phyloP scores from a whole-genome alignment of 2,888 invertebrate species.

The Leucozona laternaria region DNA sequence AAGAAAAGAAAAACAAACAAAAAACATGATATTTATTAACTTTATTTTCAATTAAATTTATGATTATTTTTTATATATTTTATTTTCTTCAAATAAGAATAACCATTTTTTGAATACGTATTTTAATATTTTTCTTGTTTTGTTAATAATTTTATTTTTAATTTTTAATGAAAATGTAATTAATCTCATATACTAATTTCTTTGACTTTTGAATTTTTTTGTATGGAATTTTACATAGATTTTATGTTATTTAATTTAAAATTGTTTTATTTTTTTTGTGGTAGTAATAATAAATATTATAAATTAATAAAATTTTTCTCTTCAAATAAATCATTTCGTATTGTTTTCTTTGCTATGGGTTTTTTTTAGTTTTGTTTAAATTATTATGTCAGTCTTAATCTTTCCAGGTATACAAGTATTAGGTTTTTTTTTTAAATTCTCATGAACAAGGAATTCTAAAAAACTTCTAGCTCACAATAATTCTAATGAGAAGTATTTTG shows the following conservation, averaged over 20 bases:
- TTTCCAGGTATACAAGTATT: too few relatives aligned
- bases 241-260: conserved; percentile 53
- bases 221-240: conserved; percentile 33
- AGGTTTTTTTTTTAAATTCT: too few relatives aligned
- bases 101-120: conserved; percentile 16
- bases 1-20: conserved; percentile 24
- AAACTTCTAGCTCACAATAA: too few relatives aligned
- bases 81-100: neutral
- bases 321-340: conserved; percentile 35
- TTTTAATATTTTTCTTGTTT: conserved; percentile 45
- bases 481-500: too few relatives aligned
- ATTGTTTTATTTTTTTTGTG: conserved; percentile 50
- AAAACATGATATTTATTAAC: conserved; percentile 34
- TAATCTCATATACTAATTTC: conserved; percentile 58
- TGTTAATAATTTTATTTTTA: conserved; percentile 62
- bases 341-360: conserved; percentile 1
- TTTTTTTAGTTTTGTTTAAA: conserved; percentile 16
- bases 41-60: conserved; percentile 33
- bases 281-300: conserved; percentile 44
- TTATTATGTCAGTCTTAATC: neutral
- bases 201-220: conserved; percentile 41
- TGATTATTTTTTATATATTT: conserved; percentile 8
- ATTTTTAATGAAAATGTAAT: conserved; percentile 34
- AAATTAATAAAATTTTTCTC: conserved; percentile 65
- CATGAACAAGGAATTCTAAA: too few relatives aligned